Base-by-base conservation (phyloP, 2,113 vertebrate genomes). In the Salvelinus alpinus region DNA sequence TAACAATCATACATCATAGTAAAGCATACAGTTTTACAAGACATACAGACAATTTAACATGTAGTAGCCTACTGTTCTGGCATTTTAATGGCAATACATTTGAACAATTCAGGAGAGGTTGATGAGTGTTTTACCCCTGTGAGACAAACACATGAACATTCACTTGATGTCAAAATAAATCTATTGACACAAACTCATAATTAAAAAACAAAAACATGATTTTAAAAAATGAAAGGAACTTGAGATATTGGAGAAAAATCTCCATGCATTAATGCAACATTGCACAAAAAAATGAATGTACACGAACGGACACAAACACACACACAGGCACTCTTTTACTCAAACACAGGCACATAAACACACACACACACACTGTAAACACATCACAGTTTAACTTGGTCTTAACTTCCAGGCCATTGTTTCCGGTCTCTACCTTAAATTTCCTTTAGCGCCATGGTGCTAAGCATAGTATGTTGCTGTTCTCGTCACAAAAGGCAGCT, bases 371-470 rank as follows among this genome's bases (percentile, higher is more conserved):
- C 44, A 70, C 11, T 22, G 68, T 70, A 70, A 70, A 70, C n/a
- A 22, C 38, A 70, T 70, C 68, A 70, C 68, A 70, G 68, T 51
- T 70, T 70, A 14, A 47, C 68, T 48, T 70, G 68, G 38, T 48
- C 68, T 24, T 22, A 34, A 34, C 1, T 68, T n/a, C 66, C 16
- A 48, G 68, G 38, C 44, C 38, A 47, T 51, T 24, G 22, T 70
- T 70, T 48, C 9, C 31, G 31, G 29, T 34, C 29, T 34, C 65
- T 29, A 67, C 66, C 66, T 68, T 34, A 62, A 22, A 22, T 22
- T n/a, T 24, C 7, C n/a, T 62, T 62, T 62, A 22, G 59, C n/a
- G 22, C n/a, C 7, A 8, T 62, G 59, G n/a, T 62, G 18, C 59
- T 62, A 62, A n/a, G n/a, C 7, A 62, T 16, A n/a, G 14, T 11